Percentiles rank a stretch among this genome's conserved stretches.
Evolutionary conservation across 2,888 invertebrate species (phyloP).

Genomic region (Linhomoeus sp.): DNA sequence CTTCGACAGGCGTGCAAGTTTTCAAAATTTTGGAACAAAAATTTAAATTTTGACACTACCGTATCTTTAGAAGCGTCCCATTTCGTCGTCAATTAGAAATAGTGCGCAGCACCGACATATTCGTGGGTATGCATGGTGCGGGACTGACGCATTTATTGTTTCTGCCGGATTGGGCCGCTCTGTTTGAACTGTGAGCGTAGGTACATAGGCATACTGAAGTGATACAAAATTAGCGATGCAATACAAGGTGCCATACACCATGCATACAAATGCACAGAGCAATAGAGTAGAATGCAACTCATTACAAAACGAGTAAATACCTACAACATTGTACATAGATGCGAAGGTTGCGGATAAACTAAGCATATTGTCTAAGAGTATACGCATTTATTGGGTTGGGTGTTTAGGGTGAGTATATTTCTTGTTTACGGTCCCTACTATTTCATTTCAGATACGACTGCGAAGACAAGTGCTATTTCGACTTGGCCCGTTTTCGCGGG

Average conservation of each 20-base stretch:
- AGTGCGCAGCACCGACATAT: slow-evolving; percentile 70
- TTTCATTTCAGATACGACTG: slow-evolving; percentile 59
- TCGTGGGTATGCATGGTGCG: slow-evolving; percentile 93
- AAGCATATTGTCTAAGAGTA: too few relatives aligned
- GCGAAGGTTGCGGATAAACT: too few relatives aligned
- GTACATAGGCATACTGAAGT: not conserved
- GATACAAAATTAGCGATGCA: too few relatives aligned
- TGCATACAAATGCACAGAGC: too few relatives aligned
- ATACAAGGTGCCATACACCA: too few relatives aligned
- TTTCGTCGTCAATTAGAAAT: slow-evolving; percentile 42
- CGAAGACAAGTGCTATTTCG: slow-evolving; percentile 72
- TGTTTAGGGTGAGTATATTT: not conserved
- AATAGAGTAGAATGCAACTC: too few relatives aligned
- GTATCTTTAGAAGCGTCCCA: slow-evolving; percentile 22
- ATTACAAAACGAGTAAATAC: too few relatives aligned
- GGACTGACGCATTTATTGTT: slow-evolving; percentile 86
- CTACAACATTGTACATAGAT: too few relatives aligned
- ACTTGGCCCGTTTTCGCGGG: slow-evolving; percentile 47
- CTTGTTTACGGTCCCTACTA: too few relatives aligned
- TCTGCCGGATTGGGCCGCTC: slow-evolving; percentile 82
- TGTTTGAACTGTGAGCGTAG: slow-evolving; percentile 57
- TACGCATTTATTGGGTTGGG: too few relatives aligned
- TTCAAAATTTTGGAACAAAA: not conserved
- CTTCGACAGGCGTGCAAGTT: slow-evolving; percentile 25
- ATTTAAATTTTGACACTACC: slow-evolving; percentile 12